Conservation (phyloP, 2,797 vertebrate genomes). For the Enteromius viviparus region DNA sequence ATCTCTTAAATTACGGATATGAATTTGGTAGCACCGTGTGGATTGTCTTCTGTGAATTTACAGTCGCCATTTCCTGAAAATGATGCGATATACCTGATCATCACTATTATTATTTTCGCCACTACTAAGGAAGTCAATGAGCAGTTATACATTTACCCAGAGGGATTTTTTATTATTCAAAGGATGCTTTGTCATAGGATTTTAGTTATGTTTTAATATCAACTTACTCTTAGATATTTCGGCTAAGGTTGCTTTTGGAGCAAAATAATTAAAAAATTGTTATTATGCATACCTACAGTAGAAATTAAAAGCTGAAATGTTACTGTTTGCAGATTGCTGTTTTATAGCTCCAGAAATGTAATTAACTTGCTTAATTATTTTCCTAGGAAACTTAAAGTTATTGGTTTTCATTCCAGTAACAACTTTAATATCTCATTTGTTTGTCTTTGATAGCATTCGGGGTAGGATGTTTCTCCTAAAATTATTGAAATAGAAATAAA, state of each 20-base stretch:
- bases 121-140: constrained; percentile 31
- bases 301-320: not conserved
- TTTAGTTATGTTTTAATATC: constrained; percentile 13
- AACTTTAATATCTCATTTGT: not conserved
- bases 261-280: not conserved
- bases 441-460: not conserved
- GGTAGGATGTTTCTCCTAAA: not conserved
- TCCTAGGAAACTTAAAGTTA: not conserved
- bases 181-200: constrained; percentile 6
- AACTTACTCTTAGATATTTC: not conserved
- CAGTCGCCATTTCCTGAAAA: constrained; percentile 31
- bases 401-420: not conserved
- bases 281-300: not conserved
- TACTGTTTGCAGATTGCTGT: not conserved
- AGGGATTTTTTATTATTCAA: not conserved
- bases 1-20: constrained; percentile 41
- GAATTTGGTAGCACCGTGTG: constrained; percentile 33
- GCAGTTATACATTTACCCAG: constrained; percentile 9
- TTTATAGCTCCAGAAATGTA: not conserved
- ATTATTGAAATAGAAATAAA: not conserved
- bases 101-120: constrained; percentile 28
- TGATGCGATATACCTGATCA: constrained; percentile 6
- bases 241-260: not conserved
- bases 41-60: constrained; percentile 33
- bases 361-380: not conserved